Evolutionary conservation across 2,888 invertebrate genomes (phyloP).

Genomic region (Carcina quercana): DNA sequence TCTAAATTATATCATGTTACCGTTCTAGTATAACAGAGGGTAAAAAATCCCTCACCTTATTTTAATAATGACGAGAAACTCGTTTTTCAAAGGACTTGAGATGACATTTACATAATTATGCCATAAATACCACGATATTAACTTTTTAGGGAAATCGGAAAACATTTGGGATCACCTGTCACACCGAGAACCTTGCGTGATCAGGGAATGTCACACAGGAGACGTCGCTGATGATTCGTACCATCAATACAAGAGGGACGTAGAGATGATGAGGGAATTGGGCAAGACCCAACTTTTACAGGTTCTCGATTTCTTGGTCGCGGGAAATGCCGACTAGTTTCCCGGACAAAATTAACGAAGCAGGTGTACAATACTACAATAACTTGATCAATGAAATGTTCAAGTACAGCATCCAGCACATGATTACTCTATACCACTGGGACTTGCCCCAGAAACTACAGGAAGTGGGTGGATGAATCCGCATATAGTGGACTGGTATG

Average conservation of each 20-base stretch:
- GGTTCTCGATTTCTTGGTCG: constrained; percentile 77
- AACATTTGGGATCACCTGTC: constrained; percentile 78
- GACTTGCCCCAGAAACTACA: constrained; percentile 67
- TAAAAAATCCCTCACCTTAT: no score
- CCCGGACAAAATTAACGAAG: constrained; percentile 65
- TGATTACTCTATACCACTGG: constrained; percentile 71
- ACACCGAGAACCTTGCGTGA: constrained; percentile 52
- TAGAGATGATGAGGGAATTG: constrained; percentile 53
- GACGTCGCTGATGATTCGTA: constrained; percentile 76
- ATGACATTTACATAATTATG: no score
- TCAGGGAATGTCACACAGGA: constrained; percentile 68
- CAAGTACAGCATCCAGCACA: constrained; percentile 74
- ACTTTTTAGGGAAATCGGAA: constrained; percentile 65
- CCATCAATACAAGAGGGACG: constrained; percentile 71
- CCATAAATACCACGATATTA: no score
- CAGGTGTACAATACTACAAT: constrained; percentile 38
- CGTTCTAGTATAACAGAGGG: no score
- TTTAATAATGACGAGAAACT: no score
- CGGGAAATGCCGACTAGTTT: constrained; percentile 75
- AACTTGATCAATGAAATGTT: constrained; percentile 71
- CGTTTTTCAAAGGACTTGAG: no score
- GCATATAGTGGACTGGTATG: constrained; percentile 53
- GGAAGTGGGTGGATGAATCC: constrained; percentile 64
- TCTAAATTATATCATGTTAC: no score
- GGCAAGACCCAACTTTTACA: constrained; percentile 61